These are phyloP conservation scores for Phodopus roborovskii DNA, from an alignment of 2,113 vertebrate species.

Conservation along the genomic window DNA sequence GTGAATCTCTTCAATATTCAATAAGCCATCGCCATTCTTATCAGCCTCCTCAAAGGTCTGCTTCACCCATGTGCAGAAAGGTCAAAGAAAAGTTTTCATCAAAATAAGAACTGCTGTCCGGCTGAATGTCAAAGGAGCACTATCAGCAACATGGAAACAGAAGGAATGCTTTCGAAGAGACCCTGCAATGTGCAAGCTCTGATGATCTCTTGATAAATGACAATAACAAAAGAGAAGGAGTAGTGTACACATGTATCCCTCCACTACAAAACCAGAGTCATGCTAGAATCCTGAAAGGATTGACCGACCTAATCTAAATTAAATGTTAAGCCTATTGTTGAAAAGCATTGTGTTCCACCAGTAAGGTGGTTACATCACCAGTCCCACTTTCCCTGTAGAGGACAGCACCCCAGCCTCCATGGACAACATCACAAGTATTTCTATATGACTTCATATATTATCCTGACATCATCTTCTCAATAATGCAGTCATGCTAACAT, in stretches of 20 bases:
- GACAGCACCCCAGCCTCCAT: not conserved
- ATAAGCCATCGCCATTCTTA: slow-evolving; percentile 96
- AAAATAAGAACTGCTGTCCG: not conserved
- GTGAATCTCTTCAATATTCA: slow-evolving; percentile 98
- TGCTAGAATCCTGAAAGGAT: not conserved
- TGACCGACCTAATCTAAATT: not conserved
- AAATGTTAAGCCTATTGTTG: not conserved
- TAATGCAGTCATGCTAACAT: not conserved
- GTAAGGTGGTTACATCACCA: not conserved
- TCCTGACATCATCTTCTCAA: not conserved
- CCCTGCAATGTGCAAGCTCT: not conserved
- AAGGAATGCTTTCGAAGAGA: not conserved
- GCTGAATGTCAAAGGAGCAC: not conserved
- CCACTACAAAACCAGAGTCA: not conserved
- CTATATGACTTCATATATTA: not conserved
- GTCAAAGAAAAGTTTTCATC: slow-evolving; percentile 88
- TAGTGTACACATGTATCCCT: accelerated
- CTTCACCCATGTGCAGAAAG: slow-evolving; percentile 92
- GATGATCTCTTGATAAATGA: not conserved
- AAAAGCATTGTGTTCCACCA: not conserved
- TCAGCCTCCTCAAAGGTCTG: slow-evolving; percentile 98
- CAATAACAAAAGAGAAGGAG: not conserved
- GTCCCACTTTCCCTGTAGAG: no score
- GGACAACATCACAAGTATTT: not conserved
- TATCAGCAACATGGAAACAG: not conserved